Conservation (phyloP, 2,888 invertebrate genomes). For the Xanthorhoe designata region DNA sequence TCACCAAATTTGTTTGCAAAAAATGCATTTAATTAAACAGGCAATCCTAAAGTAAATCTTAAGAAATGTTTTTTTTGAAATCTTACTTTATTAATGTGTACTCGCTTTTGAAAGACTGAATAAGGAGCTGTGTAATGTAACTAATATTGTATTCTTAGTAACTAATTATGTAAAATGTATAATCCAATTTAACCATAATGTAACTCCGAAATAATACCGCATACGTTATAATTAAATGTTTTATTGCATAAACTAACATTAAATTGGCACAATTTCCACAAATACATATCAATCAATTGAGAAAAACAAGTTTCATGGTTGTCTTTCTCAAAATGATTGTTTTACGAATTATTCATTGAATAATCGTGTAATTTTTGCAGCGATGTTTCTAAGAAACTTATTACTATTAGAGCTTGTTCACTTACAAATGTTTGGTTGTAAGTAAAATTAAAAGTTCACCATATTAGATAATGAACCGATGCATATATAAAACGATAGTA, state of each 20-base stretch:
- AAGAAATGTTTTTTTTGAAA: constrained; percentile 5
- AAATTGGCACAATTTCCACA: constrained; percentile 64
- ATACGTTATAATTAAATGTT: constrained; percentile 38
- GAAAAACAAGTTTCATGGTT: constrained; percentile 77
- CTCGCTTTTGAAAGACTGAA: constrained; percentile 49
- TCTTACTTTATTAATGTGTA: constrained; percentile 43
- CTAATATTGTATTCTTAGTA: constrained; percentile 14
- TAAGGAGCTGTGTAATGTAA: constrained; percentile 42
- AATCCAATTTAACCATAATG: constrained; percentile 20
- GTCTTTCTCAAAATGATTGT: constrained; percentile 82
- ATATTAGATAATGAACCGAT: too few relatives aligned
- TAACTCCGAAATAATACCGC: constrained; percentile 33
- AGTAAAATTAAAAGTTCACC: too few relatives aligned
- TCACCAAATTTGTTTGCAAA: not conserved
- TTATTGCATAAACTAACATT: constrained; percentile 55
- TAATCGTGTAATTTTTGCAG: constrained; percentile 41
- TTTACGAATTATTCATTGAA: constrained; percentile 48
- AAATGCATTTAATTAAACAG: not conserved
- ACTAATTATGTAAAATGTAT: constrained; percentile 13
- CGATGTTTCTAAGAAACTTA: constrained; percentile 24
- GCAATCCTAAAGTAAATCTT: constrained; percentile 8
- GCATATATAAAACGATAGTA: too few relatives aligned
- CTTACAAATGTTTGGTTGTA: not conserved
- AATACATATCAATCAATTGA: constrained; percentile 69
- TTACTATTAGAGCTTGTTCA: constrained; percentile 18